phyloP scores from a whole-genome alignment of 2,113 vertebrate species.

The Ictalurus punctatus region DNA sequence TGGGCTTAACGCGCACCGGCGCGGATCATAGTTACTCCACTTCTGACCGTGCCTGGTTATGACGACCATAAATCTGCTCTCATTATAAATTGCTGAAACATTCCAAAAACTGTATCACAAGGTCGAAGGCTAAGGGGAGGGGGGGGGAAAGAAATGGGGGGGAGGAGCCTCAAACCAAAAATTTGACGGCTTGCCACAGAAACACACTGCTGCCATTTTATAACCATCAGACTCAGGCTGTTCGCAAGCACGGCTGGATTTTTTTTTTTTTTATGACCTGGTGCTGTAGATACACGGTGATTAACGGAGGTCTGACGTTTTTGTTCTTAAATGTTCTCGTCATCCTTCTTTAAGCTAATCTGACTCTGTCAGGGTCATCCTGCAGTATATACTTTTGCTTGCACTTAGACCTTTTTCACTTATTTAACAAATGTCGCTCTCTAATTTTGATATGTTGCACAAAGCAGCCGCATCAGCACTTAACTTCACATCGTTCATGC shows the following conservation, averaged over 20 bases:
- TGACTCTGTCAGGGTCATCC: conserved; percentile 55
- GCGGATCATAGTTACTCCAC: conserved; percentile 91
- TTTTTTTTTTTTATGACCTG: conserved; percentile 24
- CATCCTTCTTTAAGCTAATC: conserved; percentile 56
- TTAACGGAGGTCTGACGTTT: neutral
- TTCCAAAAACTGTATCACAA: conserved; percentile 50
- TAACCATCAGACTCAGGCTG: conserved; percentile 27
- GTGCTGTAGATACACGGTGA: conserved; percentile 31
- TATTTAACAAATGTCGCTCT: conserved; percentile 52
- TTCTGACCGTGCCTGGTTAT: conserved; percentile 71
- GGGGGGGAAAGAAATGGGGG: neutral
- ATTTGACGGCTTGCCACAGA: conserved; percentile 30
- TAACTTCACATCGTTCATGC: conserved; percentile 49
- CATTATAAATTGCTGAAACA: conserved; percentile 13
- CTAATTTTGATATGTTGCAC: conserved; percentile 68
- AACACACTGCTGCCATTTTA: conserved; percentile 19
- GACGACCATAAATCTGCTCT: conserved; percentile 58
- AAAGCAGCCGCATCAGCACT: conserved; percentile 68
- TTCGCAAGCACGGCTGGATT: conserved; percentile 38
- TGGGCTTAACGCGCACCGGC: conserved; percentile 65
- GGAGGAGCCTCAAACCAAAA: conserved; percentile 15
- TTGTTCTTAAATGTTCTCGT: conserved; percentile 29
- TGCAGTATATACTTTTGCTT: conserved; percentile 55
- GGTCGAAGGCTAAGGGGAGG: neutral
- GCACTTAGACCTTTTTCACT: conserved; percentile 68